phyloP scores from a whole-genome alignment of 2,888 invertebrate genomes.

The Hirtodrosophila confusa region DNA sequence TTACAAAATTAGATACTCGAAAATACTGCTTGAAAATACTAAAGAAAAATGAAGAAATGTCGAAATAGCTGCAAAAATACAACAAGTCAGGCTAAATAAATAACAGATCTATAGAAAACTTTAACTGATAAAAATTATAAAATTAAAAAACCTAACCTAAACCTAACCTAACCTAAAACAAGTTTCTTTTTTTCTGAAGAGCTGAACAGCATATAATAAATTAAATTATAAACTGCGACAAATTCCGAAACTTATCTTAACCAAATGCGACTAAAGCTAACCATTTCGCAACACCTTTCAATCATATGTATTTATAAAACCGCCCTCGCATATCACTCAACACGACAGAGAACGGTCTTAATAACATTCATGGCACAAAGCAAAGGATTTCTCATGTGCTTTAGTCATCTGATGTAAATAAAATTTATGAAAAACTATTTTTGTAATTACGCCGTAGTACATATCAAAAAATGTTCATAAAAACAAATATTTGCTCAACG shows the following conservation, averaged over 20 bases:
- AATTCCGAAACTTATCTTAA: no score
- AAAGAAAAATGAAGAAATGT: not conserved
- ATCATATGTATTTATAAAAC: not conserved
- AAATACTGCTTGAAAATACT: not conserved
- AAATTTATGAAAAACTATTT: conserved; percentile 20
- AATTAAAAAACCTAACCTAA: no score
- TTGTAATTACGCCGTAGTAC: conserved; percentile 14
- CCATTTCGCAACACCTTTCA: no score
- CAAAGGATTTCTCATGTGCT: conserved; percentile 7
- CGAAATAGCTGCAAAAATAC: no score
- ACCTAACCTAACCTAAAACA: no score
- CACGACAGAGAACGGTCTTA: conserved; percentile 11
- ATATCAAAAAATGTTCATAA: not conserved
- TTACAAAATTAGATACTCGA: not conserved
- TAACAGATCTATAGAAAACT: no score
- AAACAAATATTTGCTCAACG: conserved; percentile 6
- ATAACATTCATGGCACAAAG: conserved; percentile 12
- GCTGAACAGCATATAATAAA: no score
- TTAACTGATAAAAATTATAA: no score
- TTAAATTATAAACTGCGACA: no score
- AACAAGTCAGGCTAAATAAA: no score
- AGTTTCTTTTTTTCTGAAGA: no score
- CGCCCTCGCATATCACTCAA: conserved; percentile 43
- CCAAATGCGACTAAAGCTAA: no score
- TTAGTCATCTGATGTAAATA: conserved; percentile 41